Evolutionary conservation across 2,888 invertebrate genomes (phyloP), one percentile per base, ranked within the genome.

Genomic region (Diarsia mendica): DNA sequence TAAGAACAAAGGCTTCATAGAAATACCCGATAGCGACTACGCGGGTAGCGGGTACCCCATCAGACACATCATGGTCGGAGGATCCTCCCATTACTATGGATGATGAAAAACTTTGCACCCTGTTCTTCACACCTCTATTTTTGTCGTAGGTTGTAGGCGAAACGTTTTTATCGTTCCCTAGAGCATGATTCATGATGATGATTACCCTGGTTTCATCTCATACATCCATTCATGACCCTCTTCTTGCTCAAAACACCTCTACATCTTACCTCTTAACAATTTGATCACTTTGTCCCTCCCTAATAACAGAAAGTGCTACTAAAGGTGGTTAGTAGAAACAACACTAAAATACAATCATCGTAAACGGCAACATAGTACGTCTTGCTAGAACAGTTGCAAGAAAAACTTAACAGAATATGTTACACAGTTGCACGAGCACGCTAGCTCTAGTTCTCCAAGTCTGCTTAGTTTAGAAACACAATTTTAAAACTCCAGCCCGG

Each of bases 341-440:
- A 23, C 44, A 77, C 11, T 15, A 33, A 63, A 64, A 20, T 64
- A 8, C 49, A 70, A 77, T 77, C 15, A 70, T 63, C 48, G 15
- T 77, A 33, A 77, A 75, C 5, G 11, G 3, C 63, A 77, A 69
- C 77, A 44, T 0, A 28, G 72, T 48, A n/a, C 2, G 20, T 70
- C 44, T 44, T 46, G 44, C 46, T 33, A 39, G 28, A 76, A 53
- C 23, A 63, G 48, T 77, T 61, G 13, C 53, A 49, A 44, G n/a
- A 77, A 46, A 60, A 75, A 69, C 53, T 77, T 28, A 55, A 39
- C 6, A 49, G 18, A 77, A 77, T 60, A 77, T 20, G 53, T 76
- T 63, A 70, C 71, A 55, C 44, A 70, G 63, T 77, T 70, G 70
- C 39, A 28, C 63, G 53, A 44, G 44, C 6, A n/a, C 39, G 39